Evolutionary conservation across 2,888 invertebrate genomes (phyloP).

Genomic region (Alviniconcha strummeri): DNA sequence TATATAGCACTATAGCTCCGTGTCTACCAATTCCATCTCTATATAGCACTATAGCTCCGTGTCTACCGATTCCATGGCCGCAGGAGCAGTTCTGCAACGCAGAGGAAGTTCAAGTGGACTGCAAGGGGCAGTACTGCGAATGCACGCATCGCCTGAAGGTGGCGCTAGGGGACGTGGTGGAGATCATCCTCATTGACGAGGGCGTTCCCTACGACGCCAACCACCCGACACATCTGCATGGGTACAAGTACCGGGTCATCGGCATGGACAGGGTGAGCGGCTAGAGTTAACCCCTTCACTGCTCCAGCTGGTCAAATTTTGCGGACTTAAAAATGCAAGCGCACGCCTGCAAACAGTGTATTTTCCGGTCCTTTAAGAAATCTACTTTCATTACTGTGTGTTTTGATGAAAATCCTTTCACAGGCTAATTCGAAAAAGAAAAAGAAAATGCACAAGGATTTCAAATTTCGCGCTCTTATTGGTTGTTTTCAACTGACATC

Average conservation of each 20-base stretch:
- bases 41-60: too few species aligned
- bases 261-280: slow-evolving; percentile 59
- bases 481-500: too few species aligned
- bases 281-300: background rate
- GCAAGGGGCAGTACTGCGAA: slow-evolving; percentile 84
- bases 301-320: too few species aligned
- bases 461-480: too few species aligned
- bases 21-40: too few species aligned
- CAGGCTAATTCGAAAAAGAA: background rate
- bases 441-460: background rate
- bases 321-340: background rate
- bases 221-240: slow-evolving; percentile 69
- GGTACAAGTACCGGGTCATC: slow-evolving; percentile 64
- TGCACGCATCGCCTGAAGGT: slow-evolving; percentile 90
- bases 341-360: background rate
- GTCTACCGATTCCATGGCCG: background rate
- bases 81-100: slow-evolving; percentile 56
- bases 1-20: too few species aligned
- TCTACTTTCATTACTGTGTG: background rate
- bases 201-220: slow-evolving; percentile 75
- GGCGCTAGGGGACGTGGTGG: slow-evolving; percentile 85
- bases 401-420: background rate
- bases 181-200: slow-evolving; percentile 89
- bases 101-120: slow-evolving; percentile 76
- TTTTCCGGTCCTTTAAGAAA: background rate